Conservation (phyloP, 2,888 invertebrate genomes). For the Euphydryas editha region DNA sequence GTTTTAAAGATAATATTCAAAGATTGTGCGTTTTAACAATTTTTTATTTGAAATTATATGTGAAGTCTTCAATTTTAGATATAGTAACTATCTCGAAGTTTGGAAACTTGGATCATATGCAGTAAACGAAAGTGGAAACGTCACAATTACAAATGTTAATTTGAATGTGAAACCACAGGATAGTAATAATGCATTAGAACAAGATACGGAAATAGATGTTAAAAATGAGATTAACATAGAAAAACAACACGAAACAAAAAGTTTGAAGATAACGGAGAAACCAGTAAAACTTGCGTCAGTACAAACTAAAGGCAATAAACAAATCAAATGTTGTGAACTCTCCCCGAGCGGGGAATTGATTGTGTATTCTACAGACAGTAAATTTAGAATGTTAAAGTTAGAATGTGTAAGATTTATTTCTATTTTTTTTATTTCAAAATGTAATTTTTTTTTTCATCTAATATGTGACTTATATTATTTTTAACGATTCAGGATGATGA, state of each 20-base stretch:
- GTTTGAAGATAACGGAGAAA: conserved; percentile 72
- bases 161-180: conserved; percentile 43
- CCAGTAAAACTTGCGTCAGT: conserved; percentile 88
- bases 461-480: background rate
- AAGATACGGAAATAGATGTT: conserved; percentile 58
- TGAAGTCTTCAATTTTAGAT: conserved; percentile 57
- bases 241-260: conserved; percentile 48
- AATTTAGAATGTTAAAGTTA: conserved; percentile 87
- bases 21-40: background rate
- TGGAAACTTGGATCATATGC: conserved; percentile 82
- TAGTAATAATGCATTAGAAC: conserved; percentile 54
- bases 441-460: background rate
- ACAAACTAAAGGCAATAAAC: conserved; percentile 85
- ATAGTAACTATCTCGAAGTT: conserved; percentile 78
- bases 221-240: conserved; percentile 13
- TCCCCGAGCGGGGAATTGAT: conserved; percentile 89
- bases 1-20: background rate
- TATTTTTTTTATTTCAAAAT: background rate
- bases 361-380: conserved; percentile 88
- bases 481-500: conserved; percentile 61
- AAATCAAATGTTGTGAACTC: conserved; percentile 87
- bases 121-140: conserved; percentile 84
- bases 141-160: conserved; percentile 51
- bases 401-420: conserved; percentile 77
- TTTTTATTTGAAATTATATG: background rate